A percentile compares a stretch with the other conserved stretches of the same genome.
These are phyloP conservation scores for Caenorhabditis remanei DNA, from an alignment of 1,140 invertebrate genomes.

Conservation along the genomic window DNA sequence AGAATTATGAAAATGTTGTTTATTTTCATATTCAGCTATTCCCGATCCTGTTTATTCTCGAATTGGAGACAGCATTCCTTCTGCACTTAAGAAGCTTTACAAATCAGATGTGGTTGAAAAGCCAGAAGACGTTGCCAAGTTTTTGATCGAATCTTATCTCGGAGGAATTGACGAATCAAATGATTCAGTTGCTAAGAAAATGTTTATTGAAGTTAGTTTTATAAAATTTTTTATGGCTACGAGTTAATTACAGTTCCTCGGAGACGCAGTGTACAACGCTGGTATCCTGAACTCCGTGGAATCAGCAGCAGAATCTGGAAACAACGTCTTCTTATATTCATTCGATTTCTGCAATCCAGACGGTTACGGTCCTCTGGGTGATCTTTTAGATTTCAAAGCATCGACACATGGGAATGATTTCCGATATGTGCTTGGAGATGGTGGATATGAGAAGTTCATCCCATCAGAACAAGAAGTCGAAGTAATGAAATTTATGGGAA, in stretches of 20 bases:
- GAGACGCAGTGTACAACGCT: constrained; percentile 31
- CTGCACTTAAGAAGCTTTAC: background rate
- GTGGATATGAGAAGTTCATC: constrained; percentile 63
- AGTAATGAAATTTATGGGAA: constrained; percentile 65
- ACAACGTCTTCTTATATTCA: constrained; percentile 57
- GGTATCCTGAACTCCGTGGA: constrained; percentile 5
- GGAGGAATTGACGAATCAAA: background rate
- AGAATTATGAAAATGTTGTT: background rate
- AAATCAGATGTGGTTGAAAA: constrained; percentile 10
- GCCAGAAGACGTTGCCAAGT: background rate
- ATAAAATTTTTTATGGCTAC: background rate
- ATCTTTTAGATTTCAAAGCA: constrained; percentile 55
- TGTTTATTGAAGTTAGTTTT: constrained; percentile 16
- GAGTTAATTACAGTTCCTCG: constrained; percentile 15
- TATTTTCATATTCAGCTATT: background rate
- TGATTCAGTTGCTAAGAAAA: background rate
- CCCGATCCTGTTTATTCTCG: background rate
- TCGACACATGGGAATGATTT: constrained; percentile 70
- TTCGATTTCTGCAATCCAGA: constrained; percentile 50
- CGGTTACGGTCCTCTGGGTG: background rate
- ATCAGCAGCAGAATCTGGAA: constrained; percentile 38
- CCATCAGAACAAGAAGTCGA: constrained; percentile 64
- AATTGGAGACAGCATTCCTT: background rate
- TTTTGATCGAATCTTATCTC: background rate
- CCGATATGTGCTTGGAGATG: constrained; percentile 69